These are phyloP conservation scores for Patella depressa DNA, from an alignment of 2,888 invertebrate species.

Conservation along the genomic window DNA sequence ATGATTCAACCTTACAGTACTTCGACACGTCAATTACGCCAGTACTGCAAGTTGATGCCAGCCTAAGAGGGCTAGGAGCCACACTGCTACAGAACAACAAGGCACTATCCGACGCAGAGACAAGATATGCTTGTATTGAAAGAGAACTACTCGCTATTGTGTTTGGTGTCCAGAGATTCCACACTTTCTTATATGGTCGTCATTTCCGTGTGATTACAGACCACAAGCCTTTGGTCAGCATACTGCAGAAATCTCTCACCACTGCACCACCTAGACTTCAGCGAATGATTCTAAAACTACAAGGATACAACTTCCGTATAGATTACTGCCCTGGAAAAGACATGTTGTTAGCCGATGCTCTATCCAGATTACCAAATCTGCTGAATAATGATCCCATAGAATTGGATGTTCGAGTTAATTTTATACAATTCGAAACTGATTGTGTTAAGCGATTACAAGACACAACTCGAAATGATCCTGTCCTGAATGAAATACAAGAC, in stretches of 20 bases:
- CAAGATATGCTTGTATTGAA: conserved; percentile 35
- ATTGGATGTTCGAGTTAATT: not conserved
- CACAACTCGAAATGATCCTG: not conserved
- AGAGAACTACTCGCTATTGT: conserved; percentile 38
- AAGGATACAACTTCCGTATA: conserved; percentile 32
- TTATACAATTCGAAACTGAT: not conserved
- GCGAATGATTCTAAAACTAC: conserved; percentile 31
- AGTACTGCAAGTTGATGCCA: conserved; percentile 26
- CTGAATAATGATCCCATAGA: not conserved
- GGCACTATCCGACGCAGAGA: conserved; percentile 24
- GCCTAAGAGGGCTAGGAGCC: conserved; percentile 30
- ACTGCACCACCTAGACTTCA: conserved; percentile 32
- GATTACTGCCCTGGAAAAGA: conserved; percentile 30
- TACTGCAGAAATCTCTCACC: conserved; percentile 24
- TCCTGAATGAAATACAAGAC: not conserved
- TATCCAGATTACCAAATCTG: conserved; percentile 22
- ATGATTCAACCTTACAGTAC: conserved; percentile 16
- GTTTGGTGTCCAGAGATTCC: conserved; percentile 30
- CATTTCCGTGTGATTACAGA: conserved; percentile 28
- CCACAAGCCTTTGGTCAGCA: conserved; percentile 31
- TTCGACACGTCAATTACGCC: conserved; percentile 18
- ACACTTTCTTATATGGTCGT: conserved; percentile 30
- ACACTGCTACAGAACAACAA: conserved; percentile 29
- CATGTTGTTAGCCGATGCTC: conserved; percentile 34
- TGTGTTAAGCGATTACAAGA: not conserved